Evolutionary conservation across 2,797 vertebrate genomes (phyloP).

Genomic region (Scolopax rusticola): DNA sequence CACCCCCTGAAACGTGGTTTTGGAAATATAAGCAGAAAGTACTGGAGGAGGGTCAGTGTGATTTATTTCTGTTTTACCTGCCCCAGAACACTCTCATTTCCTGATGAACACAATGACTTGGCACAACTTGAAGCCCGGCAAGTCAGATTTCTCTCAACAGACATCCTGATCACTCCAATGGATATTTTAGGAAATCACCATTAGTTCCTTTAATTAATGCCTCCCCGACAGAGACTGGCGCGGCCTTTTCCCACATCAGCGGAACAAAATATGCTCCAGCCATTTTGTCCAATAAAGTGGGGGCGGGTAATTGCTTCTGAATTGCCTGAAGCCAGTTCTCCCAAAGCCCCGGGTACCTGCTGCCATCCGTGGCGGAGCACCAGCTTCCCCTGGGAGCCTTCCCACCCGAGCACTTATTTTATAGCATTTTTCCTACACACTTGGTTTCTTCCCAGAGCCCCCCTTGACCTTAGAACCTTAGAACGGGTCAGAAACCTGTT

Average conservation of each 20-base stretch:
- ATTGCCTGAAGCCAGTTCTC: background rate
- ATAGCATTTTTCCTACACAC: background rate
- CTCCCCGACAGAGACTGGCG: background rate
- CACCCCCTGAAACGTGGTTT: background rate
- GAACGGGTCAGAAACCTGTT: background rate
- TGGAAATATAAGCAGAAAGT: constrained; percentile 12
- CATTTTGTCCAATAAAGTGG: background rate
- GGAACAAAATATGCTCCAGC: background rate
- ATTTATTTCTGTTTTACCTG: constrained; percentile 59
- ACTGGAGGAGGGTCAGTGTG: background rate
- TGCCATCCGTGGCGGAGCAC: background rate
- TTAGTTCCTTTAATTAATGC: constrained; percentile 59
- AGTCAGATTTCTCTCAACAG: constrained; percentile 57
- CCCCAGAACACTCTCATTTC: constrained; percentile 46
- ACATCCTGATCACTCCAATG: constrained; percentile 47
- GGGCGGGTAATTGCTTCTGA: accelerated
- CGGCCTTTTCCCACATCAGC: background rate
- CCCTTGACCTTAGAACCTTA: accelerated
- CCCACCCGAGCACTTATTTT: background rate
- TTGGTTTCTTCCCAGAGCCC: background rate
- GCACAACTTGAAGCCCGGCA: constrained; percentile 56
- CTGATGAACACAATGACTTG: constrained; percentile 63
- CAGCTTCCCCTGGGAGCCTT: background rate
- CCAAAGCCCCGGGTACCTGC: background rate
- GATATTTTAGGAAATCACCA: constrained; percentile 51